Base-by-base conservation (phyloP, 2,113 vertebrate species). In the Clupea harengus region DNA sequence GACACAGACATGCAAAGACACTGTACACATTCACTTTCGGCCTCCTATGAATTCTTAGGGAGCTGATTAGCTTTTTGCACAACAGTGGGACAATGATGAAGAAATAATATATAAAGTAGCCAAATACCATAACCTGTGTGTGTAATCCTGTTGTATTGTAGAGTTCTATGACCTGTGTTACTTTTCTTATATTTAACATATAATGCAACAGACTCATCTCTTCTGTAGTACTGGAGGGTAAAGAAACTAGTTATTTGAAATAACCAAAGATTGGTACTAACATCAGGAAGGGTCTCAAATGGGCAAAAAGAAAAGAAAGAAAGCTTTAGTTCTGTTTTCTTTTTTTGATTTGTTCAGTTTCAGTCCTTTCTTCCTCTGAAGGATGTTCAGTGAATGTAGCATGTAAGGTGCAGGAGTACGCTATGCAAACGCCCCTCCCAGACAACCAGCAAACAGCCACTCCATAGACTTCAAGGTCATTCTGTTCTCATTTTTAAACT, bases 211-310 rank as follows among this genome's bases (percentile, higher is more conserved):
- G 72, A 78, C 72, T 78, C 28, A 32, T 78, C 72, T 78, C 72
- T 78, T 78, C 72, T 32, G 15, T 78, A 78, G 25, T 32, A 78
- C 72, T 32, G 72, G 25, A 72, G n/a, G 28, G 10, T 32, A 72
- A 78, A 39, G 28, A 78, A 32, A 78, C 72, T 39, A 78, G 72
- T 78, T 78, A 78, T 88, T 91, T 91, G 89, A 93, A 90, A 94
- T 83, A 94, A 95, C 94, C 95, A 95, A 95, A 95, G 95, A 94
- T 94, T 94, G 94, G 93, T 91, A 93, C 91, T 92, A 92, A 91
- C 86, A 90, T 64, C 22, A 64, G 39, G 72, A 78, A 78, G 72
- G 39, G 72, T 78, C 72, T 78, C 11, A 39, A 39, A 39, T 15
- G 72, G 72, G 39, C 72, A 78, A 39, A 39, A 39, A 39, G 39